Evolutionary conservation across 2,113 vertebrate species (phyloP), one percentile per base, ranked within the genome.

Genomic region (Raphicerus campestris): DNA sequence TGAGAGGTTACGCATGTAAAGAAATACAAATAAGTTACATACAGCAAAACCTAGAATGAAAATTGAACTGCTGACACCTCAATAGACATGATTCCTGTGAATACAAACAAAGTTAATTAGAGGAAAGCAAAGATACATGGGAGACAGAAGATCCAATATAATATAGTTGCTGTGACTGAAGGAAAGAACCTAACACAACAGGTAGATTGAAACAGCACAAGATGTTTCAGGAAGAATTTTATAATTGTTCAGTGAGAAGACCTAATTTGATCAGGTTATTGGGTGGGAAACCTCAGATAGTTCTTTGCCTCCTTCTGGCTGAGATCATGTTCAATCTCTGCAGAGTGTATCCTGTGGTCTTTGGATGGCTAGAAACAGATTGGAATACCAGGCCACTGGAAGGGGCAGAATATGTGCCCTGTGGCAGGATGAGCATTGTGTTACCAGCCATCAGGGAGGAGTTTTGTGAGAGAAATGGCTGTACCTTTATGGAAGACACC

Each of bases 21-120:
- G 92, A 93, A 87, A 82, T 28, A 86, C 19, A 81, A 78, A 83
- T 93, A 94, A 94, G 60, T 84, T 84, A 61, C 19, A 20, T 42
- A 66, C n/a, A 89, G 10, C 49, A 87, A 78, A 93, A 94, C n/a
- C 26, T 96, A 66, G 75, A 66, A 53, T 73, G n/a, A 93, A 90
- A 86, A 77, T 87, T 17, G 17, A 97, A 91, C 92, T 73, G 35
- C 83, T 91, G 61, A 24, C n/a, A 82, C 70, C 8, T 88, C 91
- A 42, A 42, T 63, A 70, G 60, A 87, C 47, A 47, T 73, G 78
- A 95, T 90, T 92, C 39, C 60, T 85, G 1, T 42, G 51, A 89
- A 66, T 77, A 63, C 9, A 75, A 61, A 39, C 70, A 45, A 53
- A 35, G 6, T 80, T 78, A 87, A 45, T 75, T 39, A 83, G 73